These are phyloP conservation scores for Isurus oxyrinchus DNA, from an alignment of 2,113 vertebrate genomes.

Conservation along the genomic window DNA sequence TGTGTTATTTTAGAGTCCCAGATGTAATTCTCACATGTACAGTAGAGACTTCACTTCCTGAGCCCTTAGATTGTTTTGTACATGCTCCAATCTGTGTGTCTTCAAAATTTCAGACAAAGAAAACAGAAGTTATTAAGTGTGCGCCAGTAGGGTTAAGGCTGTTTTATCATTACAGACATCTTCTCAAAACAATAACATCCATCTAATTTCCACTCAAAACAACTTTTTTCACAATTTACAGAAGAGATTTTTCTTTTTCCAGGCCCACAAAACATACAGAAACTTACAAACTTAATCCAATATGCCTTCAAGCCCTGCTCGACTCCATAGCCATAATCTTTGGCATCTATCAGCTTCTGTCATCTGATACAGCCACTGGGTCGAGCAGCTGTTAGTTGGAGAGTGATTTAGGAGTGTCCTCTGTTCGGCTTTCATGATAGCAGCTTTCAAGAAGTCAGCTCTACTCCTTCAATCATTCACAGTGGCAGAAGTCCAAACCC, in stretches of 20 bases:
- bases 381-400: constrained; percentile 37
- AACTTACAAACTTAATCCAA: constrained; percentile 39
- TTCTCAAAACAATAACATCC: constrained; percentile 88
- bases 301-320: constrained; percentile 46
- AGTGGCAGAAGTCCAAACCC: constrained; percentile 40
- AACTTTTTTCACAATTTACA: constrained; percentile 53
- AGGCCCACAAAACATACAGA: constrained; percentile 59
- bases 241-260: constrained; percentile 70
- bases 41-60: constrained; percentile 76
- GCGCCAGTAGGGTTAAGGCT: constrained; percentile 64
- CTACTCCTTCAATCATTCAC: constrained; percentile 45
- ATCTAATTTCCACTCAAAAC: constrained; percentile 58
- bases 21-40: constrained; percentile 62
- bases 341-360: constrained; percentile 48
- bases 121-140: constrained; percentile 82
- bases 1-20: constrained; percentile 81
- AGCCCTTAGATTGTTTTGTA: constrained; percentile 75
- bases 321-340: constrained; percentile 52
- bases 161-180: constrained; percentile 72
- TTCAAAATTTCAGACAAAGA: constrained; percentile 75
- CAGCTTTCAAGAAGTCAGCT: constrained; percentile 39
- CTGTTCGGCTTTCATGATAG: constrained; percentile 13
- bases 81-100: constrained; percentile 70
- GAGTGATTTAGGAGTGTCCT: constrained; percentile 20
- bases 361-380: constrained; percentile 47